Conservation (phyloP, 2,888 invertebrate genomes). For the Rhyacophila evoluta region DNA sequence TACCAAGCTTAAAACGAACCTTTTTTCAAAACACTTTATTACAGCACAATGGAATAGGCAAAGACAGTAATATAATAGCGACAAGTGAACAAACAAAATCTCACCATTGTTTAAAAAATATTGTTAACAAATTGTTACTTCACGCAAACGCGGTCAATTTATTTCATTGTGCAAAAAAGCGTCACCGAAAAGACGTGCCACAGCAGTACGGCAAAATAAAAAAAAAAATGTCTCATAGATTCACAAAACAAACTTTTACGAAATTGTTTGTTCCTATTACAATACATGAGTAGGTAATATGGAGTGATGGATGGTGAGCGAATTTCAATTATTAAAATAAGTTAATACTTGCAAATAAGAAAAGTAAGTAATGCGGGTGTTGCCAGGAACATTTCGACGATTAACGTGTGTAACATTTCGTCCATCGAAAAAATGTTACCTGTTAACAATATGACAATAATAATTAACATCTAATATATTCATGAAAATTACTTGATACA, state of each 20-base stretch:
- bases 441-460: no score
- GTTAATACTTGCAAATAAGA: no score
- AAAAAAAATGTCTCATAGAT: neutral
- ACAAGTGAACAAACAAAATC: neutral
- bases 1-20: neutral
- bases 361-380: no score
- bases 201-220: neutral
- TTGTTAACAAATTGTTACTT: constrained; percentile 5
- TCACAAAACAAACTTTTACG: neutral
- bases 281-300: neutral
- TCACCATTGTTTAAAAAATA: constrained; percentile 1
- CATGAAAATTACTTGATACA: no score
- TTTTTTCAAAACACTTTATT: constrained; percentile 1
- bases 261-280: neutral
- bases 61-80: neutral
- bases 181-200: neutral
- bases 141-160: neutral
- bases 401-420: no score
- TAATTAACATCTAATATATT: no score
- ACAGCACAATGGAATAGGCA: neutral
- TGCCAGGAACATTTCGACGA: no score
- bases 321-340: no score
- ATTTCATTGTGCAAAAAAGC: neutral
- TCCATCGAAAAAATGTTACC: no score
- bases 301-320: no score